A percentile compares a stretch with the other conserved stretches of the same genome.
Conservation (phyloP, 2,888 invertebrate species). For the Cremastinae sp. region DNA sequence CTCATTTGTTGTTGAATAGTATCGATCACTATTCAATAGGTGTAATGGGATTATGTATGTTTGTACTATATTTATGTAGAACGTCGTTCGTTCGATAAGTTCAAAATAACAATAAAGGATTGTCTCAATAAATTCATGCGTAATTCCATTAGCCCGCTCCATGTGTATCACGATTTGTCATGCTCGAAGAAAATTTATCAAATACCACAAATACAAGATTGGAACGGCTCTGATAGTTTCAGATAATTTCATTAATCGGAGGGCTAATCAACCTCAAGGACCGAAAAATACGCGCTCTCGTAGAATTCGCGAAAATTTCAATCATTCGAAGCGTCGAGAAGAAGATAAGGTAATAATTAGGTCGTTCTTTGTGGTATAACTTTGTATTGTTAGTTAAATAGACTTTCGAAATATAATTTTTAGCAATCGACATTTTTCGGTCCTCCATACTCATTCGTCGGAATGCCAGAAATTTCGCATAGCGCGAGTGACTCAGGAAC, state of each 20-base stretch:
- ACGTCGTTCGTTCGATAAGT: conserved; percentile 13
- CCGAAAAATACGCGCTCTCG: conserved; percentile 6
- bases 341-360: neutral
- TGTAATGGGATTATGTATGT: conserved; percentile 70
- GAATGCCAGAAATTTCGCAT: conserved; percentile 32
- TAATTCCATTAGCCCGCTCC: conserved; percentile 69
- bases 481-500: conserved; percentile 22
- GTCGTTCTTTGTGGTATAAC: neutral
- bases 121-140: conserved; percentile 62
- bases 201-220: too few relatives aligned
- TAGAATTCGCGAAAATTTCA: conserved; percentile 27
- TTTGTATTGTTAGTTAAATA: neutral
- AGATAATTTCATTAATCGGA: conserved; percentile 44
- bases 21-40: conserved; percentile 22
- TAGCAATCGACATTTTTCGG: conserved; percentile 49
- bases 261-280: conserved; percentile 13
- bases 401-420: conserved; percentile 4
- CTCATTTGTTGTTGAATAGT: neutral
- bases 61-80: conserved; percentile 59
- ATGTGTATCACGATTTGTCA: neutral
- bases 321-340: neutral
- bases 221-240: conserved; percentile 33
- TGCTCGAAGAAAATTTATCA: too few relatives aligned
- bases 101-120: conserved; percentile 43
- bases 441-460: conserved; percentile 44